A percentile compares a stretch with the other conserved stretches of the same genome.
Evolutionary conservation across 2,888 invertebrate species (phyloP).

Genomic region (Trimorus sp.): DNA sequence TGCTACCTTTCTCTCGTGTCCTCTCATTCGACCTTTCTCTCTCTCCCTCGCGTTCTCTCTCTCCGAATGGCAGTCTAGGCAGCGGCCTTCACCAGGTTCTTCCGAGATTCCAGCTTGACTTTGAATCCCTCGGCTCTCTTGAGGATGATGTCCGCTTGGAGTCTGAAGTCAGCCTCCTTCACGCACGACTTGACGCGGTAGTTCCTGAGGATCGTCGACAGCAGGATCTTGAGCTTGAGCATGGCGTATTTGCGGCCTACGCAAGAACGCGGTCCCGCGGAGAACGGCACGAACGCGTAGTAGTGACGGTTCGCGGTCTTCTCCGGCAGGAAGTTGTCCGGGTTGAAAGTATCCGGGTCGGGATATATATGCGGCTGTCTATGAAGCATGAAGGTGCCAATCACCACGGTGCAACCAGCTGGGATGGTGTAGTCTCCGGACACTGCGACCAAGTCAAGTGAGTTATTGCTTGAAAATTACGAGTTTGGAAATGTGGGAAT

Average conservation of each 20-base stretch:
- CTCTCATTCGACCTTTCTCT: conserved; percentile 7
- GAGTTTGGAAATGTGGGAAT: too few species aligned
- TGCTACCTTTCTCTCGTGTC: conserved; percentile 17
- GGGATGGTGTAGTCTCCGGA: conserved; percentile 86
- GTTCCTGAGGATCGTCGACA: conserved; percentile 88
- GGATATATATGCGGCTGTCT: conserved; percentile 86
- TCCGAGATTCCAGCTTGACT: conserved; percentile 77
- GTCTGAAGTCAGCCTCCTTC: conserved; percentile 86
- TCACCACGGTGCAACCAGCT: conserved; percentile 87
- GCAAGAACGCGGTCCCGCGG: conserved; percentile 91
- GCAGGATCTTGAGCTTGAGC: conserved; percentile 88
- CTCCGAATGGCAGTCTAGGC: conserved; percentile 35
- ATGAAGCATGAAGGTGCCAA: conserved; percentile 87
- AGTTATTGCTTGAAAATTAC: too few species aligned
- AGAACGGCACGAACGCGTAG: conserved; percentile 91
- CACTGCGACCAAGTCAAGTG: conserved; percentile 78
- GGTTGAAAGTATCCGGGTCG: conserved; percentile 88
- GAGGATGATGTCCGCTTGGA: conserved; percentile 88
- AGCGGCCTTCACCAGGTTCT: conserved; percentile 68
- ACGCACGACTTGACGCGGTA: conserved; percentile 85
- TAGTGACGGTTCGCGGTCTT: conserved; percentile 89
- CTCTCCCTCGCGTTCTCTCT: conserved; percentile 14
- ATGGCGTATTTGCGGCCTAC: conserved; percentile 92
- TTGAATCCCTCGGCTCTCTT: conserved; percentile 89
- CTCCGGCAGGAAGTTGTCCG: conserved; percentile 91